Evolutionary conservation across 2,113 vertebrate genomes (phyloP), one percentile per base, ranked within the genome.

Genomic region (Paramormyrops kingsleyae): DNA sequence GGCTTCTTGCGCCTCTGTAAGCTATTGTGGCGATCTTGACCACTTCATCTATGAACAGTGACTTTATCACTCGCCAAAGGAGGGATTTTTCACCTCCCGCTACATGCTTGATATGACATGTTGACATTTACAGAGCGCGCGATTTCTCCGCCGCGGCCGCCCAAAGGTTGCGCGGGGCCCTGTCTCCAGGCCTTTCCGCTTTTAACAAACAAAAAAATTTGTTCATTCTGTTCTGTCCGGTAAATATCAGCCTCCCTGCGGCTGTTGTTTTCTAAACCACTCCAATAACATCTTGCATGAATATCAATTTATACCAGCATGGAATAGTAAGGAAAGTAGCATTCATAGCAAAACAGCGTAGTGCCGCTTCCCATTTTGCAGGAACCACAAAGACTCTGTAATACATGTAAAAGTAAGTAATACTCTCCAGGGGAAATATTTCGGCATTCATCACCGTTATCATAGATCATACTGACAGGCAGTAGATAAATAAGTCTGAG

Each of bases 91-190:
- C 90, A 66, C 90, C 91, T 89, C 88, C 90, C 89, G 80, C 89
- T 87, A 86, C 70, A 86, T 90, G 87, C 85, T 84, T 46, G 89
- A 83, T 90, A 89, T 90, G 92, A 92, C 92, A 92, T 88, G 17
- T 84, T 91, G 91, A 90, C 92, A 90, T 93, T 92, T 91, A 77
- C 90, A 59, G 70, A 42, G 62, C 15, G 88, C 50, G 87, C 90
- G 88, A 87, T 89, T 87, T 89, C 89, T 80, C 50, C 39, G 56
- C 77, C 39, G 50, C n/a, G 42, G 39, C 35, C 80, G 83, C 84
- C 88, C 88, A 89, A 91, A 92, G 90, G 91, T 92, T 89, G 86
- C 70, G 2, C 49, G 27, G 52, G 66, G 62, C 35, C 19, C 91
- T 90, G 90, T 91, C 91, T 90, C 49, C 42, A n/a, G 35, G 62